Base-by-base conservation (phyloP, 2,888 invertebrate genomes). In the Mylabris sibirica region DNA sequence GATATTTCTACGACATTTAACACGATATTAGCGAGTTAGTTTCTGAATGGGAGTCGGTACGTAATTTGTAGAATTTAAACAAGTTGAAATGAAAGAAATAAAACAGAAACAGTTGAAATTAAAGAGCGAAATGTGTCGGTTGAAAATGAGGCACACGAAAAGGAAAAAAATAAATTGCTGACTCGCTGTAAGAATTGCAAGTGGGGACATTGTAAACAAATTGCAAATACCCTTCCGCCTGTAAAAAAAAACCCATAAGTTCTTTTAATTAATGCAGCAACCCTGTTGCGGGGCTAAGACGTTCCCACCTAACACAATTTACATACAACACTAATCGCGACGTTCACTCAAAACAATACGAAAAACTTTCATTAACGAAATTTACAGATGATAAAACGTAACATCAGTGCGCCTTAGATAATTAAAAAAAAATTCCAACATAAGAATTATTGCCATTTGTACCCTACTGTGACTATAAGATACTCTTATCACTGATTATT, bases 371-470 rank as follows among this genome's bases (percentile, higher is more conserved):
- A 83, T 83, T 83, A 81, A 82, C 80, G 80, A 80, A 83, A 83
- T 83, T 83, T 83, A 83, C 84, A 83, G 83, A 83, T 82, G 82
- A 83, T 83, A 84, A 83, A 83, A 83, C 80, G 80, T 78, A 79
- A 78, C 79, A 78, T 78, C 77, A 78, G 74, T 76, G 75, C 71
- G 74, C 1, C 4, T 57, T 14, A 77, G 80, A 83, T 84, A 83
- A 84, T 84, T 84, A 84, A 83, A 83, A 83, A 83, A 83, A 83
- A 82, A 80, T 77, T 75, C 77, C 76, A 75, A 74, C 75, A 70
- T 72, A 76, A 79, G 79, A 79, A 80, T 80, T 79, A 80, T 80
- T 75, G 76, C 75, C 68, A 69, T 75, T 78, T 72, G 73, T 77
- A 74, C 75, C 76, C 78, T 70, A 71, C 70, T 72, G 71, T 72